phyloP scores from a whole-genome alignment of 2,113 vertebrate genomes.

The Sorex fumeus region DNA sequence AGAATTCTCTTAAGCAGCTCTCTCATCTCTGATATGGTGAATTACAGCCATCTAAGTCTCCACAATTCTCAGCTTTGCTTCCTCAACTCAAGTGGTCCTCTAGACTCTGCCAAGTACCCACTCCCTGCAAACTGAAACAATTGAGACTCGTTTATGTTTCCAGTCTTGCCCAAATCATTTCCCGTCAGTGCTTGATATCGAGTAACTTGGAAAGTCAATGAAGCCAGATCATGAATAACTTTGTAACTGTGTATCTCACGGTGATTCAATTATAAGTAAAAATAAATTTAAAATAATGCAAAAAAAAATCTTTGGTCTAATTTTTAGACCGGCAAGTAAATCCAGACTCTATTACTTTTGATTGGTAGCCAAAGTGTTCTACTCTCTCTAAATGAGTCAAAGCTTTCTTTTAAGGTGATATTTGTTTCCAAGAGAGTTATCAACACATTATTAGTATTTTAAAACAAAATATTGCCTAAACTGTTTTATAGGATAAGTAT shows the following conservation, averaged over 20 bases:
- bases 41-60: background rate
- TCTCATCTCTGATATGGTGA: background rate
- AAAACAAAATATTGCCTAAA: slow-evolving; percentile 37
- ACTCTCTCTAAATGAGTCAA: slow-evolving; percentile 39
- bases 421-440: slow-evolving; percentile 32
- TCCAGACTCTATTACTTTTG: background rate
- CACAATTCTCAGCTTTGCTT: background rate
- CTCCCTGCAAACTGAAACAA: background rate
- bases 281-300: no score
- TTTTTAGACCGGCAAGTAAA: slow-evolving; percentile 25
- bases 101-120: background rate
- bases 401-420: slow-evolving; percentile 6
- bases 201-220: slow-evolving; percentile 30
- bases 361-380: background rate
- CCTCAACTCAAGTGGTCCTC: background rate
- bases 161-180: background rate
- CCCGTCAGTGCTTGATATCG: background rate
- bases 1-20: background rate
- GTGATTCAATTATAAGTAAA: no score
- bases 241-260: no score
- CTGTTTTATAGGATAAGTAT: background rate
- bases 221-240: no score
- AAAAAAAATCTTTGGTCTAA: background rate
- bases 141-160: background rate
- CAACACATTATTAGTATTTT: slow-evolving; percentile 33